Percentiles rank a stretch among this genome's conserved stretches.
These are phyloP conservation scores for Cantharis rustica DNA, from an alignment of 2,888 invertebrate species.

Conservation along the genomic window DNA sequence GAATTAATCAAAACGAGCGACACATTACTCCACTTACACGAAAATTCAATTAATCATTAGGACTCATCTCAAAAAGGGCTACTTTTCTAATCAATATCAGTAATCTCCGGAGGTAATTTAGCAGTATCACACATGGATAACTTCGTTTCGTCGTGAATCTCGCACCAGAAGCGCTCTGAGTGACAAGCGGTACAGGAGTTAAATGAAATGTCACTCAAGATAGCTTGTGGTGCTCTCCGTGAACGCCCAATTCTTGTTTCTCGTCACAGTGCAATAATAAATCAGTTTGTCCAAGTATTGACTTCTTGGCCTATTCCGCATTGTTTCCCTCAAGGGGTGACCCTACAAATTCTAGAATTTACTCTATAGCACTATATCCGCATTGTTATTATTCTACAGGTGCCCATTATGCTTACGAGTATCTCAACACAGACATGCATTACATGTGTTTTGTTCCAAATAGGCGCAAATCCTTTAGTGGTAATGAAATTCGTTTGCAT, in stretches of 20 bases:
- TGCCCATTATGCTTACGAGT: conserved; percentile 50
- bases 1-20: conserved; percentile 53
- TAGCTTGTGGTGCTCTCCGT: conserved; percentile 50
- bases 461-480: conserved; percentile 50
- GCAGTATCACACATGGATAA: conserved; percentile 53
- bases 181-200: conserved; percentile 56
- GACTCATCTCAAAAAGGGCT: conserved; percentile 50
- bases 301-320: conserved; percentile 35
- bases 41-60: conserved; percentile 56
- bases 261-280: conserved; percentile 54
- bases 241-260: conserved; percentile 55
- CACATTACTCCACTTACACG: conserved; percentile 51
- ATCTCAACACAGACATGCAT: conserved; percentile 47
- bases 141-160: conserved; percentile 43
- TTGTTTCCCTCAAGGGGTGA: conserved; percentile 28
- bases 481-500: conserved; percentile 52
- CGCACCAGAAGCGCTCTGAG: conserved; percentile 52
- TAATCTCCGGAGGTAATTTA: conserved; percentile 53
- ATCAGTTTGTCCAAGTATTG: conserved; percentile 47
- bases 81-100: conserved; percentile 52
- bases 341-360: conserved; percentile 20
- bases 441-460: conserved; percentile 53
- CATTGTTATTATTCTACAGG: conserved; percentile 53
- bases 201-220: conserved; percentile 60
- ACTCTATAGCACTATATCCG: conserved; percentile 13